Percentiles rank a stretch among this genome's conserved stretches.
Evolutionary conservation across 2,888 invertebrate species (phyloP).

Genomic region (Clostera curtula): DNA sequence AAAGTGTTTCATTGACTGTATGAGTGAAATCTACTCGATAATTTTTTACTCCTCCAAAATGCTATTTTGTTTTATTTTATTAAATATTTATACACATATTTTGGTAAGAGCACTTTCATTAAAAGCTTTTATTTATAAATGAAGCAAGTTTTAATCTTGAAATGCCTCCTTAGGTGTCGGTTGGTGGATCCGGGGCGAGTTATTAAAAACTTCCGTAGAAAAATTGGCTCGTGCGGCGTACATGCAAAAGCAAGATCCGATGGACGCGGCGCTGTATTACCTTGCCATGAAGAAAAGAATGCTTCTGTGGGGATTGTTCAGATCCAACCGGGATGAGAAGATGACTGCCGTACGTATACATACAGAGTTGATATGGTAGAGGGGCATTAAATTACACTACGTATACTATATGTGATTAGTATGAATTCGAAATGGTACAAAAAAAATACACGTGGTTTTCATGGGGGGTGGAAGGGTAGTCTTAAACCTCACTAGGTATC

Average conservation of each 20-base stretch:
- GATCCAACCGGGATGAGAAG: constrained; percentile 88
- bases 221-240: constrained; percentile 96
- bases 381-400: background rate
- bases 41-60: too few relatives aligned
- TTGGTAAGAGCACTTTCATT: too few relatives aligned
- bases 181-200: constrained; percentile 95
- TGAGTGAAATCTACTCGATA: too few relatives aligned
- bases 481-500: too few relatives aligned
- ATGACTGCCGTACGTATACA: constrained; percentile 81
- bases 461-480: too few relatives aligned
- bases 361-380: background rate
- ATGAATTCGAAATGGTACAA: too few relatives aligned
- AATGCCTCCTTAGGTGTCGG: constrained; percentile 79
- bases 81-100: too few relatives aligned
- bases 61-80: too few relatives aligned
- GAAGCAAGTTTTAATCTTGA: background rate
- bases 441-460: too few relatives aligned
- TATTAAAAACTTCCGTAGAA: constrained; percentile 90
- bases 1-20: too few relatives aligned
- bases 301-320: constrained; percentile 95
- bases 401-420: too few relatives aligned
- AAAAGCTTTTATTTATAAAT: too few relatives aligned
- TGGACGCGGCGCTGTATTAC: constrained; percentile 98
- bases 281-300: constrained; percentile 99
- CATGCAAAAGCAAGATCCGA: constrained; percentile 92